These are phyloP conservation scores for Amphiprion percula DNA, from an alignment of 2,113 vertebrate species.

Conservation along the genomic window DNA sequence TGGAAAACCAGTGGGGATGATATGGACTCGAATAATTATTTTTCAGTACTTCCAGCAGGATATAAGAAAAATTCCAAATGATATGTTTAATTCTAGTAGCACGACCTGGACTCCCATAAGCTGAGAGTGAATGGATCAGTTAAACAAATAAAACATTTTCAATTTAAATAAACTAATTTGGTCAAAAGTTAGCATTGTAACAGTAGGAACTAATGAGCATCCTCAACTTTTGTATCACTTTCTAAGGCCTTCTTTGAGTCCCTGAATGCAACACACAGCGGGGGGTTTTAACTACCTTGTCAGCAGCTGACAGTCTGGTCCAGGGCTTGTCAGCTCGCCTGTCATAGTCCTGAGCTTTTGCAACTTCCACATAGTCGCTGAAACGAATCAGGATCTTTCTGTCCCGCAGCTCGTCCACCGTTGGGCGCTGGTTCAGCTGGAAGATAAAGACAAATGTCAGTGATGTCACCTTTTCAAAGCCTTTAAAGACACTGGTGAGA, in stretches of 20 bases:
- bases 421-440: constrained; percentile 97
- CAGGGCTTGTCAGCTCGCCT: constrained; percentile 96
- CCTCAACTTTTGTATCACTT: too few relatives aligned
- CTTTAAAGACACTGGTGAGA: not conserved
- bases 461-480: not conserved
- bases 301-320: constrained; percentile 96
- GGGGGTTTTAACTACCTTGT: constrained; percentile 87
- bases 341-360: constrained; percentile 99
- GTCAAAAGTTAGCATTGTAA: too few relatives aligned
- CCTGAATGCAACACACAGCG: too few relatives aligned
- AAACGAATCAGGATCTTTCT: constrained; percentile 98
- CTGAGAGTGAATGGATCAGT: too few relatives aligned
- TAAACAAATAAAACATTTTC: too few relatives aligned
- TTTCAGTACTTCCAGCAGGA: too few relatives aligned
- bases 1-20: not conserved
- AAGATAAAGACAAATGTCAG: not conserved
- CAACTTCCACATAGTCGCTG: constrained; percentile 99
- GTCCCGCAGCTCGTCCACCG: constrained; percentile 96
- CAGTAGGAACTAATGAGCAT: too few relatives aligned
- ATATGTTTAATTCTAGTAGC: too few relatives aligned
- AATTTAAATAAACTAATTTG: too few relatives aligned
- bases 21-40: not conserved
- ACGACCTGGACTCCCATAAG: too few relatives aligned
- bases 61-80: too few relatives aligned
- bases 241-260: too few relatives aligned